These are phyloP conservation scores for Epizoanthus illoricatus DNA, from an alignment of 92 coral and sea anemone genomes.

Conservation along the genomic window DNA sequence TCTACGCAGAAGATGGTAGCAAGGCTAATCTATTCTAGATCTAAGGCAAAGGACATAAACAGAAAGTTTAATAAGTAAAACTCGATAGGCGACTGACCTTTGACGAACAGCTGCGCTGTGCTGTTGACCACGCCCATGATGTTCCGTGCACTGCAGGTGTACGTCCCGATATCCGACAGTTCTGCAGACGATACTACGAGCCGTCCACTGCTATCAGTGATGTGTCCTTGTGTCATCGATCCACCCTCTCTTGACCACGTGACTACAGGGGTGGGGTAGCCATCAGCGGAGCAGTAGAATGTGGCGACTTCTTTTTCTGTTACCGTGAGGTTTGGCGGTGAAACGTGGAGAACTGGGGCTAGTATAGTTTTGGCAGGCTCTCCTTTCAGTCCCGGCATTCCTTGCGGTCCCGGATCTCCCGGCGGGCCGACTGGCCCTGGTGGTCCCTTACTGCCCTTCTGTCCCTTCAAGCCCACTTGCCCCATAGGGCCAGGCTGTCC, in stretches of 20 bases:
- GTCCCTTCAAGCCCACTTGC: too few species aligned
- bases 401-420: background rate
- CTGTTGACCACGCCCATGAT: background rate
- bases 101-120: background rate
- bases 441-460: background rate
- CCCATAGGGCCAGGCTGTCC: background rate
- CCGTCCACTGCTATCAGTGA: background rate
- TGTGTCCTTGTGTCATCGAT: background rate
- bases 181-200: background rate
- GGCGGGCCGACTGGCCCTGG: background rate
- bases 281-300: slow-evolving; percentile 16
- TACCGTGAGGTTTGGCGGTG: slow-evolving; percentile 9
- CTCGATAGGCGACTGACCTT: background rate
- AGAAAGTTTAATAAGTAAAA: too few species aligned
- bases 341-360: background rate
- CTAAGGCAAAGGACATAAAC: too few species aligned
- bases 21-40: too few species aligned
- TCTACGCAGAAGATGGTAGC: too few species aligned
- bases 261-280: background rate
- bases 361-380: background rate
- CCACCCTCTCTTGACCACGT: background rate
- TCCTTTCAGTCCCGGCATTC: slow-evolving; percentile 10
- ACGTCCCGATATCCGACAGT: slow-evolving; percentile 4
- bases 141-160: slow-evolving; percentile 12
- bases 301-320: background rate